A percentile compares a stretch with the other conserved stretches of the same genome.
These are phyloP conservation scores for Oryzias dopingdopingensis DNA, from an alignment of 2,797 vertebrate genomes.

Conservation along the genomic window DNA sequence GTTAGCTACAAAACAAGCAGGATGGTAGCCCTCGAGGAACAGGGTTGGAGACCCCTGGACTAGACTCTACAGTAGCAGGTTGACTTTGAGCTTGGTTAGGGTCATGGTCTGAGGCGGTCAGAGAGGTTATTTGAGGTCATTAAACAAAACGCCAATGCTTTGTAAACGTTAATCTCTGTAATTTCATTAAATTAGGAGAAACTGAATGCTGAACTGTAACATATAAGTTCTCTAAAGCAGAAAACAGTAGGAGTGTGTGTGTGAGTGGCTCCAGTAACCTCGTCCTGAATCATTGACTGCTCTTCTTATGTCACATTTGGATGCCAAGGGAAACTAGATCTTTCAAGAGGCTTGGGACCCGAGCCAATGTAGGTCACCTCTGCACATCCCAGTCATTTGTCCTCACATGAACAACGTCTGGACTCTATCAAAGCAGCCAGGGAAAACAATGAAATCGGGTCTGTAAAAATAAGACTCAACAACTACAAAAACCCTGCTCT, in stretches of 20 bases:
- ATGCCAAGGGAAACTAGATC: slow-evolving; percentile 56
- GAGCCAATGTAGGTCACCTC: slow-evolving; percentile 32
- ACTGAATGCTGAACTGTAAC: too few relatives aligned
- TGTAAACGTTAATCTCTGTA: too few relatives aligned
- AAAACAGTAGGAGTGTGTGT: slow-evolving; percentile 4
- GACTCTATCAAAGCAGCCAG: slow-evolving; percentile 24
- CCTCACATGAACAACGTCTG: slow-evolving; percentile 19
- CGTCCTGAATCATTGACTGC: slow-evolving; percentile 16
- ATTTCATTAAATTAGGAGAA: too few relatives aligned
- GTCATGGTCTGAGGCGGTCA: too few relatives aligned
- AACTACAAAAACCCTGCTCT: neutral
- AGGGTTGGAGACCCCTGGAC: too few relatives aligned
- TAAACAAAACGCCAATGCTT: too few relatives aligned
- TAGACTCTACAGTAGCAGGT: too few relatives aligned
- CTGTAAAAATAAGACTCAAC: neutral
- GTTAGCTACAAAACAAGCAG: too few relatives aligned
- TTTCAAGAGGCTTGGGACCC: slow-evolving; percentile 25
- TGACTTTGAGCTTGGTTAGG: too few relatives aligned
- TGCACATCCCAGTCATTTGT: slow-evolving; percentile 37
- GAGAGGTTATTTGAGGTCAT: too few relatives aligned
- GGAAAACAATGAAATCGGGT: neutral
- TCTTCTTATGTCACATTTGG: slow-evolving; percentile 33
- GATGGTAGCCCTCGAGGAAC: too few relatives aligned
- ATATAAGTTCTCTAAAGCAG: slow-evolving; percentile 1
- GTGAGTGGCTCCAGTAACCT: slow-evolving; percentile 17